Base-by-base conservation (phyloP, 2,888 invertebrate species). In the Galeruca laticollis region DNA sequence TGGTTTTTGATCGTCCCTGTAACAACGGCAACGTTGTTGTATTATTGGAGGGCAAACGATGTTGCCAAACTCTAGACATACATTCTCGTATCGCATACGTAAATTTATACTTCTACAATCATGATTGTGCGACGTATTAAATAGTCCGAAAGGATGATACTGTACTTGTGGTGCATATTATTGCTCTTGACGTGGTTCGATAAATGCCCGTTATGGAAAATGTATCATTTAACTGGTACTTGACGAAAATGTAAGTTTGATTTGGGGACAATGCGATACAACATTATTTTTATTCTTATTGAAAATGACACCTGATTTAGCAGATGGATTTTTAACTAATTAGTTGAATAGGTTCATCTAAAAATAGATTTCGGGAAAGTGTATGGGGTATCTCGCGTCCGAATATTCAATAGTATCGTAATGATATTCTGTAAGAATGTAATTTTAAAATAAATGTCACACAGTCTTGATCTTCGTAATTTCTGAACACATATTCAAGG, bases 1-100 rank as follows among this genome's bases (percentile, higher is more conserved):
- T 67, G 62, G 57, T 35, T 59, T 21, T 64, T 15, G 71, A 73
- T 71, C 69, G 78, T 63, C 73, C 67, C 68, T 52, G 61, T 65
- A 60, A 59, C 68, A 68, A 54, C 68, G 80, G 76, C 81, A 78
- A 75, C 76, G 61, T 26, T 18, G 78, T 70, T 15, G 54, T 62
- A 64, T 73, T 75, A 77, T 78, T 76, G 74, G 80, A 77, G 78
- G 80, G 79, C 81, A 80, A 63, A 75, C 82, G 70, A 69, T 75
- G 83, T 84, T 84, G 84, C 82, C 84, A 77, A 70, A 62, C 70
- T 56, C 47, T 57, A 52, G 49, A 71, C 70, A 63, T 57, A 69
- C 63, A 72, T 71, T 65, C 65, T 67, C 66, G 63, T 64, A 68
- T 54, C 69, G 56, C 59, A 73, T 74, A 68, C 71, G 70, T 73